Evolutionary conservation across 2,113 vertebrate species (phyloP).

Genomic region (Triplophysa tibetana): DNA sequence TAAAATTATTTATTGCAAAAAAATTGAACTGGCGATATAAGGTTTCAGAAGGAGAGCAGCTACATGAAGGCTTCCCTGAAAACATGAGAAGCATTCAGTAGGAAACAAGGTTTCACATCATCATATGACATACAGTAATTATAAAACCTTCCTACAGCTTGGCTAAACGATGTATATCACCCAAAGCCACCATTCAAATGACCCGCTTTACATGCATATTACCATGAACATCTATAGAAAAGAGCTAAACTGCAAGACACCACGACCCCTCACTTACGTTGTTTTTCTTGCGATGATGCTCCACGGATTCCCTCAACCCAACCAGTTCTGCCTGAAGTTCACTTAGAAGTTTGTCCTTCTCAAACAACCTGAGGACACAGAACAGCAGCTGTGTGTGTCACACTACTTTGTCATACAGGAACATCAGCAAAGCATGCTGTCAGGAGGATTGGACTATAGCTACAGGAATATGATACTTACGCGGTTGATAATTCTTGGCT

Average conservation of each 20-base stretch:
- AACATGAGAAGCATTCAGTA: not conserved
- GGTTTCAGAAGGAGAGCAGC: too few relatives aligned
- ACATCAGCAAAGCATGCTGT: not conserved
- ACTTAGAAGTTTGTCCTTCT: slow-evolving; percentile 80
- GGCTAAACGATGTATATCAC: not conserved
- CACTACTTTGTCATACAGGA: not conserved
- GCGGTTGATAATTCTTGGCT: slow-evolving; percentile 64
- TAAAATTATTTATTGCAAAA: too few relatives aligned
- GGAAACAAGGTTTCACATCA: not conserved
- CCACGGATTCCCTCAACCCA: slow-evolving; percentile 82
- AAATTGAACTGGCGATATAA: too few relatives aligned
- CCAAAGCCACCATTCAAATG: not conserved
- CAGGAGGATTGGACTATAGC: not conserved
- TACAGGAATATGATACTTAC: slow-evolving; percentile 61
- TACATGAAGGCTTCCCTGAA: too few relatives aligned
- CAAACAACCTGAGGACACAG: slow-evolving; percentile 78
- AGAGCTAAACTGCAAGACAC: not conserved
- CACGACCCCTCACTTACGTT: slow-evolving; percentile 80
- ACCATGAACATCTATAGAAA: not conserved
- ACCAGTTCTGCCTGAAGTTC: slow-evolving; percentile 78
- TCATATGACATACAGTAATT: not conserved
- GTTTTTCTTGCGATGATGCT: slow-evolving; percentile 95
- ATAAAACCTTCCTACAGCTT: not conserved
- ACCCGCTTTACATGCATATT: not conserved
- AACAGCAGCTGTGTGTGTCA: not conserved